Evolutionary conservation across 2,888 invertebrate genomes (phyloP).

Genomic region (Melieria omissa): DNA sequence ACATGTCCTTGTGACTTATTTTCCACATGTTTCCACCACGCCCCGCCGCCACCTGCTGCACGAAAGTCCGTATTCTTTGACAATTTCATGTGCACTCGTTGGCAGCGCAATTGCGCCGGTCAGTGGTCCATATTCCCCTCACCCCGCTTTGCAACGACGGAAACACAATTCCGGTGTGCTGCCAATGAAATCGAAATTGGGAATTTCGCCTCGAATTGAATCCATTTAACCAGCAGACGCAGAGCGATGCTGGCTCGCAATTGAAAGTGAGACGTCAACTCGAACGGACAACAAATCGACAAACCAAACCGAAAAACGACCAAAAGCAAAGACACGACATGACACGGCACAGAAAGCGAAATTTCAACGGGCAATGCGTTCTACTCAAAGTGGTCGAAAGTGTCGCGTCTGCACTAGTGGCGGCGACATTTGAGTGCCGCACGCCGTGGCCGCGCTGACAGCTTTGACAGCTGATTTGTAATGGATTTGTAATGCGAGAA

Average conservation of each 20-base stretch:
- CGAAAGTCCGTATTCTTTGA: slow-evolving; percentile 11
- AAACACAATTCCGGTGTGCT: slow-evolving; percentile 52
- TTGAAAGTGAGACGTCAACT: slow-evolving; percentile 20
- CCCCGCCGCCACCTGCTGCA: not conserved
- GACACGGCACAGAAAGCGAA: not conserved
- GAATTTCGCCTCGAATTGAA: slow-evolving; percentile 49
- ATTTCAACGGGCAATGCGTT: not conserved
- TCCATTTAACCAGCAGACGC: slow-evolving; percentile 32
- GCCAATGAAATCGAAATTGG: slow-evolving; percentile 57
- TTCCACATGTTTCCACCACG: slow-evolving; percentile 15
- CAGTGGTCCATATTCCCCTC: no score
- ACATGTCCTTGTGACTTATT: slow-evolving; percentile 30
- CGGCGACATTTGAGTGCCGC: no score
- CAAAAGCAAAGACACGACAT: not conserved
- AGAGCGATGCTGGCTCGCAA: slow-evolving; percentile 20
- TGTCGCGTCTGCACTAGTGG: no score
- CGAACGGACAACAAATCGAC: slow-evolving; percentile 4
- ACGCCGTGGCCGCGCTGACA: no score
- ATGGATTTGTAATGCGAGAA: no score
- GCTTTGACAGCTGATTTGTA: no score
- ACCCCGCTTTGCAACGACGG: slow-evolving; percentile 34
- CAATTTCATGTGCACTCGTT: slow-evolving; percentile 13
- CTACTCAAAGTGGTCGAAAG: not conserved
- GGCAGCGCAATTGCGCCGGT: no score
- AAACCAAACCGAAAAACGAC: no score